Evolutionary conservation across 2,888 invertebrate species (phyloP), one percentile per base, ranked within the genome.

Genomic region (Tenthredo scrophulariae): DNA sequence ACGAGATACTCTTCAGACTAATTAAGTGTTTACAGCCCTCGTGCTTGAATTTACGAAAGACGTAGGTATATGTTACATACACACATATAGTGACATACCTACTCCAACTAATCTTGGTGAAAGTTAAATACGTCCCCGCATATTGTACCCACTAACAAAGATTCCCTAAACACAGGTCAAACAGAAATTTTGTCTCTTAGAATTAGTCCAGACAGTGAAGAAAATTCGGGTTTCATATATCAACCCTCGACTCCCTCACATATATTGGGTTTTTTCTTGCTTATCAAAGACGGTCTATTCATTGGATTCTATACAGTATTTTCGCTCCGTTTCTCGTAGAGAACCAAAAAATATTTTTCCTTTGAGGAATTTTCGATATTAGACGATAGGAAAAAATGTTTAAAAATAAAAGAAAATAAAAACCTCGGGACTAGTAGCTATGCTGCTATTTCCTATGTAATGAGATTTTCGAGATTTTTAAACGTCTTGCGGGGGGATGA

Each of bases 21-120:
- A 74, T 74, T 74, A 43, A 74, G 72, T 74, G 72, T 43, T 74
- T 74, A 74, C 72, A 74, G 18, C 72, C 22, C 72, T 74, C 43
- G 72, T 43, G 43, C 40, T 74, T 43, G 43, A 74, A 43, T 74
- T 74, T 40, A 67, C 67, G 67, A 67, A 67, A 33, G 67, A 67
- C 67, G 6, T 33, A n/a, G n/a, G 9, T 22, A 22, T 22, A 2
- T 37, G 2, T 7, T 22, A 22, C 7, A 2, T n/a, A 7, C 58
- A 10, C 22, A 58, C 22, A 58, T 22, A n/a, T 22, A 58, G 6
- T 58, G 7, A 9, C 58, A 58, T 58, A 58, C 58, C 62, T 62
- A 67, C 67, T 67, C 13, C 15, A 67, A 67, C 67, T 67, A 18
- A 67, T 67, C 33, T 67, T 67, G 18, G 29, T 33, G 33, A 67